A percentile compares a stretch with the other conserved stretches of the same genome.
Conservation (phyloP, 2,888 invertebrate genomes). For the Stenchaetothrips biformis region DNA sequence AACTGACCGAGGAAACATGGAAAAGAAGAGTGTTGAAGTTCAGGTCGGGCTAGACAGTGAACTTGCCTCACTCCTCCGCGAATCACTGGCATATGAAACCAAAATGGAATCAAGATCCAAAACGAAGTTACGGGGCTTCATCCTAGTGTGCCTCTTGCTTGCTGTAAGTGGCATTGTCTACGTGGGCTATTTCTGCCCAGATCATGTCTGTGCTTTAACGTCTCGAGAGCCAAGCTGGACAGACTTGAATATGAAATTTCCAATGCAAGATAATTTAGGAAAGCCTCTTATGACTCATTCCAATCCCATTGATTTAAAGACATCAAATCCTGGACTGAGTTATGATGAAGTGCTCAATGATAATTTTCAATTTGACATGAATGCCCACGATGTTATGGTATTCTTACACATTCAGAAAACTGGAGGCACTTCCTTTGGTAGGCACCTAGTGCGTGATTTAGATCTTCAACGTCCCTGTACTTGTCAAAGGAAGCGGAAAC, state of each 20-base stretch:
- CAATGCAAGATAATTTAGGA: slow-evolving; percentile 47
- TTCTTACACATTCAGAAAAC: slow-evolving; percentile 99
- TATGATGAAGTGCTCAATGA: slow-evolving; percentile 83
- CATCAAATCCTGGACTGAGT: slow-evolving; percentile 58
- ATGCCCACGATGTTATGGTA: slow-evolving; percentile 94
- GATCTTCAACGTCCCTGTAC: slow-evolving; percentile 89
- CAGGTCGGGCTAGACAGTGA: slow-evolving; percentile 70
- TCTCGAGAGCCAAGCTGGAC: slow-evolving; percentile 39
- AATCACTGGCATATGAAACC: slow-evolving; percentile 69
- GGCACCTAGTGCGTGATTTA: slow-evolving; percentile 91
- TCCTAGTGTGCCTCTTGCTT: slow-evolving; percentile 73
- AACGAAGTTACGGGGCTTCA: slow-evolving; percentile 64
- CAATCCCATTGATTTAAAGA: slow-evolving; percentile 39
- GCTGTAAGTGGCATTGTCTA: slow-evolving; percentile 82
- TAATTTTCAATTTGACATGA: slow-evolving; percentile 83
- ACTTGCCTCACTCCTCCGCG: slow-evolving; percentile 70
- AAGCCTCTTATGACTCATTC: slow-evolving; percentile 47
- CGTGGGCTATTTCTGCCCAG: slow-evolving; percentile 85
- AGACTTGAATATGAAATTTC: slow-evolving; percentile 40
- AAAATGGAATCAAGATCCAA: slow-evolving; percentile 79
- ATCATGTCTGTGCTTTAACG: slow-evolving; percentile 59
- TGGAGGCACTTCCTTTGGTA: slow-evolving; percentile 95
- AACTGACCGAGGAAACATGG: slow-evolving; percentile 35
- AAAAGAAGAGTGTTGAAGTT: slow-evolving; percentile 69
- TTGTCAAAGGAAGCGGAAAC: slow-evolving; percentile 82